phyloP scores from a whole-genome alignment of 2,888 invertebrate genomes.

The Agrotis segetum region DNA sequence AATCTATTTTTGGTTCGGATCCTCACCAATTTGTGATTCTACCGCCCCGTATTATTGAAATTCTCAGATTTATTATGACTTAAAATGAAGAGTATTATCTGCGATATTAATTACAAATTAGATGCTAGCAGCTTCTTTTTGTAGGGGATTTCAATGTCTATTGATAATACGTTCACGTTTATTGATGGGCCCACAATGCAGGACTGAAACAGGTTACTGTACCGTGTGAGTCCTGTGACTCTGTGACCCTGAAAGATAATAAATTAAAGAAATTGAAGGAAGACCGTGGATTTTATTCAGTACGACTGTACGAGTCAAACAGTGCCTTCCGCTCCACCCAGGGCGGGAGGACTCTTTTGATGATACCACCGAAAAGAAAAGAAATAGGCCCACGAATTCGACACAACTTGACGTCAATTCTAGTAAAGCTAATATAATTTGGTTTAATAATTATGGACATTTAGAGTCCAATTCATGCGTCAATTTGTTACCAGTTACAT shows the following conservation, averaged over 20 bases:
- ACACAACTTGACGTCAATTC: conserved; percentile 9
- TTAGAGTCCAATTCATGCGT: conserved; percentile 40
- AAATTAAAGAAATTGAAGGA: too few relatives aligned
- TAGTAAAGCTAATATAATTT: not conserved
- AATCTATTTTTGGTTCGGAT: not conserved
- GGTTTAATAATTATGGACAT: conserved; percentile 1
- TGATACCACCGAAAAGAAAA: not conserved
- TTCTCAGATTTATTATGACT: too few relatives aligned
- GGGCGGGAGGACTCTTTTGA: not conserved
- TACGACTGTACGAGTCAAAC: too few relatives aligned
- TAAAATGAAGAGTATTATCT: too few relatives aligned
- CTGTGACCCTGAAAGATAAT: too few relatives aligned
- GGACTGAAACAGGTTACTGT: too few relatives aligned
- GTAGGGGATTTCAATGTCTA: not conserved
- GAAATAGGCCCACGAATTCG: not conserved
- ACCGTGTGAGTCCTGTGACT: too few relatives aligned
- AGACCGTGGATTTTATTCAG: too few relatives aligned
- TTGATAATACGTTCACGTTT: not conserved
- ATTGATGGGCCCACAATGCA: not conserved
- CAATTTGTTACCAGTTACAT: conserved; percentile 39
- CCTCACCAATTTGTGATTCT: not conserved
- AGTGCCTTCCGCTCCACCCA: too few relatives aligned
- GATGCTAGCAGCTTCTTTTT: not conserved
- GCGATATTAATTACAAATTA: not conserved
- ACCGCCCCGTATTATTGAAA: too few relatives aligned